Base-by-base conservation (phyloP, 2,888 invertebrate species). In the Pandemis heparana region DNA sequence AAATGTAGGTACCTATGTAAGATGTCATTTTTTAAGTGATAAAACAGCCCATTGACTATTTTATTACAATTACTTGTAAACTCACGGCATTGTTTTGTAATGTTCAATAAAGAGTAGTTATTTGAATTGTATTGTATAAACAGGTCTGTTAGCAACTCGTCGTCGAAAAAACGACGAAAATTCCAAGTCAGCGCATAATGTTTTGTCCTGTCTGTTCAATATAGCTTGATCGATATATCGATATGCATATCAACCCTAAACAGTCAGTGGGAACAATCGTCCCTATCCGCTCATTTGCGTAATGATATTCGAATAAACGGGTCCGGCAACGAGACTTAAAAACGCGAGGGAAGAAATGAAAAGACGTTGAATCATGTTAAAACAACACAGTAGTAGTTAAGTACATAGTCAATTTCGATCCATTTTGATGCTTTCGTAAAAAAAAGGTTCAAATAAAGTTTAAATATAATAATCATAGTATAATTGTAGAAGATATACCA, bases 281-380 rank as follows among this genome's bases (percentile, higher is more conserved):
- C 74, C 75, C 80, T 82, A 84, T 85, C 82, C 80, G 70, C 78
- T 79, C 82, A 83, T 88, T 88, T 88, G 85, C 87, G 85, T 88
- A 87, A 87, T 87, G 85, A 76, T 83, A 87, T 87, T 84, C 86
- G 78, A 79, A 77, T 60, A 48, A 23, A 56, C 56, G 12, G 23
- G 64, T 64, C 16, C 51, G 10, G 51, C n/a, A 48, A 38, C 38
- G 51, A 65, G 16, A 32, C 60, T 38, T 38, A n/a, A 38, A 60
- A 53, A 60, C 5, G 56, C 12, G 23, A 56, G 12, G 56, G 23
- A 56, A 56, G 56, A 18, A 18, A 53, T 46, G 46, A 5, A 48
- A n/a, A 53, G 2, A n/a, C 8, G n/a, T 23, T 23, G 56, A 56
- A 23, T 5, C 56, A 56, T 12, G 51, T 53, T 18, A 12, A 0